Evolutionary conservation across 2,113 vertebrate species (phyloP).

Genomic region (Tapirus terrestris): DNA sequence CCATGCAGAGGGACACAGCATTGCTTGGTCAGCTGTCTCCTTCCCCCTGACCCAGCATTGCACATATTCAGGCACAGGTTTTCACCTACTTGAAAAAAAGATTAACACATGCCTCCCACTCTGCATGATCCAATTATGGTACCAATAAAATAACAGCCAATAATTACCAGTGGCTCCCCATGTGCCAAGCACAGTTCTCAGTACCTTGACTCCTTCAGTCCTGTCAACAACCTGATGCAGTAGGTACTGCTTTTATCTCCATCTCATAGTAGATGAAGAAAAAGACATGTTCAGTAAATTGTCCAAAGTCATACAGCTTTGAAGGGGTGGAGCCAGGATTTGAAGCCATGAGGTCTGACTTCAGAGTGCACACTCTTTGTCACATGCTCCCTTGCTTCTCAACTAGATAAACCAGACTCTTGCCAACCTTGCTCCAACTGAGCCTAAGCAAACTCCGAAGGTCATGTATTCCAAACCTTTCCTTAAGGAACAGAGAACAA

Average conservation of each 20-base stretch:
- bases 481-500: background rate
- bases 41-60: background rate
- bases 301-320: background rate
- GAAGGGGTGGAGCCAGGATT: background rate
- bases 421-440: background rate
- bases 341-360: background rate
- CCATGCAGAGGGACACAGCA: background rate
- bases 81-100: slow-evolving; percentile 23
- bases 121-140: background rate
- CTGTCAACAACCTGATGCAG: background rate
- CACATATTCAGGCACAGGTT: slow-evolving; percentile 44
- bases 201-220: background rate
- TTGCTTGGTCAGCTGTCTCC: background rate
- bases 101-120: background rate
- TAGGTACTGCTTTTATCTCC: background rate
- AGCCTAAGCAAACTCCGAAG: slow-evolving; percentile 30
- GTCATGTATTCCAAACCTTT: slow-evolving; percentile 17
- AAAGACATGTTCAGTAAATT: background rate
- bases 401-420: background rate
- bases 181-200: background rate
- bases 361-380: background rate
- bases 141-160: slow-evolving; percentile 37
- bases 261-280: background rate
- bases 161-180: background rate
- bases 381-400: background rate